phyloP scores from a whole-genome alignment of 2,113 vertebrate species.

The Chionomys nivalis region DNA sequence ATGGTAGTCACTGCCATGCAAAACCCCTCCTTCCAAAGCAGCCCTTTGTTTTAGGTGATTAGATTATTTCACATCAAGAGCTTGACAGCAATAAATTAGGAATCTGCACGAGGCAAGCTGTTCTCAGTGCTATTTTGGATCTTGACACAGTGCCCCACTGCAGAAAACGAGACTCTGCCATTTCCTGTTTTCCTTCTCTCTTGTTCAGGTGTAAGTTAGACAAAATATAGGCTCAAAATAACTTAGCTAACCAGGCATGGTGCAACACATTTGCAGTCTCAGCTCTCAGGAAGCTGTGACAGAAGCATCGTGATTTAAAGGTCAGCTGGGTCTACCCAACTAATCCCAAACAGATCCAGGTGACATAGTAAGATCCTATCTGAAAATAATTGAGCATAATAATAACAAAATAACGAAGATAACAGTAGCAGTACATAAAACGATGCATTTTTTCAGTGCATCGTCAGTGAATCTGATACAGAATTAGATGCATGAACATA shows the following conservation, averaged over 20 bases:
- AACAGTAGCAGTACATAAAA: not conserved
- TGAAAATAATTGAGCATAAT: not conserved
- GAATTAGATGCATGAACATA: not conserved
- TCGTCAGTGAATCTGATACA: not conserved
- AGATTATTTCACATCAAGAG: conserved; percentile 2
- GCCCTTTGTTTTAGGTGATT: conserved; percentile 19
- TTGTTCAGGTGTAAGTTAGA: not conserved
- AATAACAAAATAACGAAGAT: not conserved
- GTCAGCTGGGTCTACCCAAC: not conserved
- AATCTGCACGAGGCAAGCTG: not conserved
- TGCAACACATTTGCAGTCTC: not conserved
- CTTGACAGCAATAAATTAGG: conserved; percentile 42
- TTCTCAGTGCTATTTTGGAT: conserved; percentile 27
- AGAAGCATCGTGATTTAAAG: not conserved
- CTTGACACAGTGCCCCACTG: not conserved
- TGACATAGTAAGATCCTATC: not conserved
- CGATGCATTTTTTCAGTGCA: not conserved
- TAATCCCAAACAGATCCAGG: not conserved
- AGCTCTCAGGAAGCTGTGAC: too few species aligned
- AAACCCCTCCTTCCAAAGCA: conserved; percentile 29
- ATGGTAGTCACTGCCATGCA: not conserved
- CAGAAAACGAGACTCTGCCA: not conserved
- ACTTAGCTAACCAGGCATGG: not conserved
- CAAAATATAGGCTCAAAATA: conserved; percentile 5
- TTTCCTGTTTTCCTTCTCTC: not conserved